phyloP scores from a whole-genome alignment of 2,888 invertebrate genomes.

The Brachylomia viminalis region DNA sequence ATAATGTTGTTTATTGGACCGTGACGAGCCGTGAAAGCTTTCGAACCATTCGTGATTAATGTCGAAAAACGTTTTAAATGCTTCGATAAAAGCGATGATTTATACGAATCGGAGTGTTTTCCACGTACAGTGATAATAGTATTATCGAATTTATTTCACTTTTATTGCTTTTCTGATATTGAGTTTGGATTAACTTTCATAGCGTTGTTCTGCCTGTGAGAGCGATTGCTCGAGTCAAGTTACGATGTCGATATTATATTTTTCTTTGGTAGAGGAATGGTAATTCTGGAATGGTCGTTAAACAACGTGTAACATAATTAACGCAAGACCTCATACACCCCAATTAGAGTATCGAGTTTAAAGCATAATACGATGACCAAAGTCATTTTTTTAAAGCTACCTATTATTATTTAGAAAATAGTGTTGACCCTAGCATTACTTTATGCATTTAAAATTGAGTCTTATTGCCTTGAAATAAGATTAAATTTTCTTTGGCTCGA shows the following conservation, averaged over 20 bases:
- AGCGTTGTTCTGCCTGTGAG: constrained; percentile 12
- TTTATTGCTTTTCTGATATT: constrained; percentile 58
- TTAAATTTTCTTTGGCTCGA: no score
- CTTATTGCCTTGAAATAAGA: no score
- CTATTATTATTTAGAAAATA: no score
- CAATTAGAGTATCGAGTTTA: no score
- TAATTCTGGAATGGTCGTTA: background rate
- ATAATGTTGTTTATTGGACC: constrained; percentile 72
- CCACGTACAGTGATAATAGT: constrained; percentile 48
- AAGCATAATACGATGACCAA: no score
- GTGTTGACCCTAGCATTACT: no score
- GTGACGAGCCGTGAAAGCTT: constrained; percentile 73
- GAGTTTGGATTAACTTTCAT: constrained; percentile 44
- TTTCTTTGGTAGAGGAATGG: background rate
- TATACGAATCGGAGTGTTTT: constrained; percentile 52
- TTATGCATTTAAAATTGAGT: no score
- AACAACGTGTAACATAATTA: no score
- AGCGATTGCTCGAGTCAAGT: constrained; percentile 1
- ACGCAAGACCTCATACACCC: no score
- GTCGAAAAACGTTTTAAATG: constrained; percentile 72
- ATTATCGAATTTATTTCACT: constrained; percentile 55
- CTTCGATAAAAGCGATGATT: constrained; percentile 64
- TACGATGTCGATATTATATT: background rate
- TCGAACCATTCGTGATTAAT: constrained; percentile 74
- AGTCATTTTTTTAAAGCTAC: no score